These are phyloP conservation scores for Grallaria varia DNA, from an alignment of 2,113 vertebrate genomes.

Conservation along the genomic window DNA sequence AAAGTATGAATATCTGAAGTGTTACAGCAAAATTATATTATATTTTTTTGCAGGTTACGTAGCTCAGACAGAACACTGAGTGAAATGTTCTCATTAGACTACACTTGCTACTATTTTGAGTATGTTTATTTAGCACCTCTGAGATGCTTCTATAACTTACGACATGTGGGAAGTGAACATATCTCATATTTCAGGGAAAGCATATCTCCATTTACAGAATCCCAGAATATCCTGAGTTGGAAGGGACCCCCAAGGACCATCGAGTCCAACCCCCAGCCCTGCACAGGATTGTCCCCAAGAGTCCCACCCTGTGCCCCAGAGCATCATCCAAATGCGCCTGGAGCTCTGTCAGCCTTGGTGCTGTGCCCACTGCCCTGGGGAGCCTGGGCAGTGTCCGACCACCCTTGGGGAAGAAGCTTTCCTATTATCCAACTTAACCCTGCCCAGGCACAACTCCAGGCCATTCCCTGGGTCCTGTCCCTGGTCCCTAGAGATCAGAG, in stretches of 20 bases:
- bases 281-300: neutral
- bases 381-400: neutral
- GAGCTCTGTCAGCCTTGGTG: neutral
- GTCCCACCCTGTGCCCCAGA: neutral
- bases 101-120: neutral
- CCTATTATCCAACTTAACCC: neutral
- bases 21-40: neutral
- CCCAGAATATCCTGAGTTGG: neutral
- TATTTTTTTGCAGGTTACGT: neutral
- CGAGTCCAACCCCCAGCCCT: neutral
- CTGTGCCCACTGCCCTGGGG: neutral
- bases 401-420: neutral
- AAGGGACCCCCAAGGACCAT: neutral
- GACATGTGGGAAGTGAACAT: neutral
- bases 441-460: neutral
- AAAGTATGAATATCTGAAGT: neutral
- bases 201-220: neutral
- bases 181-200: neutral
- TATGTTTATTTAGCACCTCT: neutral
- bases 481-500: neutral
- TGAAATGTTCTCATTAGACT: neutral
- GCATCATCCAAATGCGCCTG: neutral
- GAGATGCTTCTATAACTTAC: neutral
- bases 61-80: neutral
- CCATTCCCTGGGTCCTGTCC: neutral